Conservation (phyloP, 2,797 vertebrate species). For the Morus bassanus region DNA sequence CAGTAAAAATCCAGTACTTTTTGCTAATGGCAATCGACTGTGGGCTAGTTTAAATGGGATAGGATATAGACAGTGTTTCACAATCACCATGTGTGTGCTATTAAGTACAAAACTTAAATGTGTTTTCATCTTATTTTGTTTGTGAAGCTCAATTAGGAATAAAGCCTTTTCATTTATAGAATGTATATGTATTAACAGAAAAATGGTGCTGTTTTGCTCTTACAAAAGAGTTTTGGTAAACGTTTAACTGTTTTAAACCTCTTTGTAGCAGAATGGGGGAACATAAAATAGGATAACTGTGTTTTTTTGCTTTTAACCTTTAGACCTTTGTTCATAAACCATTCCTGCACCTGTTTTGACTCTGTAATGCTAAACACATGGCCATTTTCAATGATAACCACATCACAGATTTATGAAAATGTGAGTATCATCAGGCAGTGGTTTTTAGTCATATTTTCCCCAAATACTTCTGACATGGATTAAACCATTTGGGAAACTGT, state of each 20-base stretch:
- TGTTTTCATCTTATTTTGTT: conserved; percentile 42
- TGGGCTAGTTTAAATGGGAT: conserved; percentile 46
- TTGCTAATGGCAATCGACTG: conserved; percentile 8
- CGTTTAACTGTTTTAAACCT: neutral
- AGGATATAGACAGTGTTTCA: conserved; percentile 36
- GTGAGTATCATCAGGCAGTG: neutral
- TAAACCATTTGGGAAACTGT: conserved; percentile 55
- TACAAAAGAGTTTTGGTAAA: neutral
- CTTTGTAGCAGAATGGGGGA: conserved; percentile 44
- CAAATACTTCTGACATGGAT: conserved; percentile 25
- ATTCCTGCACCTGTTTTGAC: conserved; percentile 57
- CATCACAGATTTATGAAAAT: conserved; percentile 27
- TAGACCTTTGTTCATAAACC: conserved; percentile 42
- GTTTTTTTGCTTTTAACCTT: conserved; percentile 63
- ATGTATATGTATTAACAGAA: neutral
- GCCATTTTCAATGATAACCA: conserved; percentile 2
- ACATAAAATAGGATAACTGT: conserved; percentile 44
- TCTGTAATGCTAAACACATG: conserved; percentile 60
- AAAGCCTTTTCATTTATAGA: conserved; percentile 19
- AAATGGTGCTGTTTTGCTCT: neutral
- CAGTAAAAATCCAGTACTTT: conserved; percentile 5
- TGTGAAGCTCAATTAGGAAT: conserved; percentile 44
- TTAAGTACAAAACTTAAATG: conserved; percentile 33
- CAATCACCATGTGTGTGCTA: conserved; percentile 43
- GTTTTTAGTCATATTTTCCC: neutral